Evolutionary conservation across 2,888 invertebrate genomes (phyloP).

Genomic region (Sthenelais limicola): DNA sequence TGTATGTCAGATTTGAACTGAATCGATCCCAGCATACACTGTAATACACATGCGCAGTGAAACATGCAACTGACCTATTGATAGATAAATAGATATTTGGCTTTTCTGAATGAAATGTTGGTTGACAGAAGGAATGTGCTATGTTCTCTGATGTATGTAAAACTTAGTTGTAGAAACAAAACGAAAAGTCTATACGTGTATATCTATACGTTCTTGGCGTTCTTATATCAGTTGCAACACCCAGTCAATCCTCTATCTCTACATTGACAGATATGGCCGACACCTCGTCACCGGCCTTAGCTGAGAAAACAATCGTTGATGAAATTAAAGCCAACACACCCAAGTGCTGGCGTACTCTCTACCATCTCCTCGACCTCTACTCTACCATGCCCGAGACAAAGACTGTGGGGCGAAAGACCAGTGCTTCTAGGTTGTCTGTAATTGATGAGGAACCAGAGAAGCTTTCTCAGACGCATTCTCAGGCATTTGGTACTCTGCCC

Average conservation of each 20-base stretch:
- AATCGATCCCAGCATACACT: too few species aligned
- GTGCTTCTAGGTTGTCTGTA: conserved; percentile 75
- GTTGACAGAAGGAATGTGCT: too few species aligned
- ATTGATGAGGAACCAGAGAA: conserved; percentile 72
- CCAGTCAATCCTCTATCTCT: too few species aligned
- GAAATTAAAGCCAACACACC: conserved; percentile 76
- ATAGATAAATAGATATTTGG: too few species aligned
- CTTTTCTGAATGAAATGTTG: too few species aligned
- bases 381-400: conserved; percentile 96
- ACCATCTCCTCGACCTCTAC: conserved; percentile 91
- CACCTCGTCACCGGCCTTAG: conserved; percentile 68
- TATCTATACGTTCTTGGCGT: too few species aligned
- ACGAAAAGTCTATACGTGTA: too few species aligned
- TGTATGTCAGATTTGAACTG: too few species aligned
- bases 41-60: too few species aligned
- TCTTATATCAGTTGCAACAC: not conserved
- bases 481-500: not conserved
- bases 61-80: too few species aligned
- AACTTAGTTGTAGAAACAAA: too few species aligned
- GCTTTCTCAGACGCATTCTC: conserved; percentile 45
- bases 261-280: conserved; percentile 52
- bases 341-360: conserved; percentile 95
- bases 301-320: conserved; percentile 70
- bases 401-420: conserved; percentile 80
- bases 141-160: too few species aligned